Base-by-base conservation (phyloP, 30 jellyfish, hydroid and myxozoan species). In the Nemopilema nomurai region DNA sequence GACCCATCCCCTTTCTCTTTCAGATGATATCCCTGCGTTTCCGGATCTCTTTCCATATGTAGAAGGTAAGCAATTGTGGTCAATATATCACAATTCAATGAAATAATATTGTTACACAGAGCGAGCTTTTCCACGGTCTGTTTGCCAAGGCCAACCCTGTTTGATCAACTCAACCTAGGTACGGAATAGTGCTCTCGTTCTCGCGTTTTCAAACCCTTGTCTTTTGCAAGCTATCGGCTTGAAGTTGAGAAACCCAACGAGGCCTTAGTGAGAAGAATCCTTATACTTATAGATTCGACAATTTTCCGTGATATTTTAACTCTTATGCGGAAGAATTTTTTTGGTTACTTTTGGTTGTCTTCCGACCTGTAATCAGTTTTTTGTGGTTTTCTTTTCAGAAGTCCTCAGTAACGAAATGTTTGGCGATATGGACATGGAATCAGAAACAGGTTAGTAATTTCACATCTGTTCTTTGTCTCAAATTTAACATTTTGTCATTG, bases 21-120 rank as follows among this genome's bases (percentile, higher is more conserved):
- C 76, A 84, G 93, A 77, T 74, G 93, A 84, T 84, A 84, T 84
- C 26, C 93, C 93, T 18, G 49, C 79, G 72, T 84, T 84, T 84
- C 93, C 93, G 71, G 93, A 84, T 30, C 64, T 84, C 33, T 84
- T 67, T 63, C 79, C 85, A 49, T 69, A 74, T 67, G 82, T 68
- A 18, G 93, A 84, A 74, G 87, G 93, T 84, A 74, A 67, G 93
- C 30, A 29, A 22, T 20, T 26, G 16, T 69, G 50, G 52, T 52
- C 68, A 63, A 81, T 81, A 28, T 66, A 16, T 28, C n/a, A 69
- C 73, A 41, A 68, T 18, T 65, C 33, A 26, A 22, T 63, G 71
- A 29, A n/a, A 79, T 67, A 31, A 62, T 26, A 79, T 79, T 49
- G 71, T 49, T 13, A 19, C 51, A 26, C 32, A 18, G 22, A 33